Base-by-base conservation (phyloP, 2,797 vertebrate species). In the Distichodus sexfasciatus region DNA sequence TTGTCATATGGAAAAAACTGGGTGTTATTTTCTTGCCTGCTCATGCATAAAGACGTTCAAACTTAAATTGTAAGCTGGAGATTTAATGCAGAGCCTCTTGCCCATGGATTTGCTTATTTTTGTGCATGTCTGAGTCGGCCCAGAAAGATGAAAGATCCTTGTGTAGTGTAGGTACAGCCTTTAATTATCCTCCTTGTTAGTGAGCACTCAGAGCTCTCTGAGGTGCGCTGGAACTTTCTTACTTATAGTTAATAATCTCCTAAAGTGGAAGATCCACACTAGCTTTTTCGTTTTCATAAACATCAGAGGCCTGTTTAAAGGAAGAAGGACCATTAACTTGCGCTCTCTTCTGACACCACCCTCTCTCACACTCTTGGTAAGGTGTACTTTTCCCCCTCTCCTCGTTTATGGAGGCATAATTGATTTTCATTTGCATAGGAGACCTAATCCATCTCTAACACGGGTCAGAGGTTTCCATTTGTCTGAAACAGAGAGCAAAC, bases 351-450 rank as follows among this genome's bases (percentile, higher is more conserved):
- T 55, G 50, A 57, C 33, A n/a, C 15, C 35, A 29, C 66, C 26
- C 28, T 50, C 21, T 51, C 44, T 51, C 62, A 59, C 48, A 72
- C n/a, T n/a, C n/a, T n/a, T n/a, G n/a, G n/a, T 66, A 50, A 66
- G 53, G 59, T 48, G 53, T 50, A 19, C 26, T 59, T 59, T 15
- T 51, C 59, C 33, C n/a, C 53, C 23, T 59, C 62, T 72, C 44
- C 46, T 47, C 62, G 17, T 55, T 17, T 38, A 35, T 31, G 15
- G 31, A 64, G 31, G 26, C 43, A 71, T 65, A 65, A 71, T 71
- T 64, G 61, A 71, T 71, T 64, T 57, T 38, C 44, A 65, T 71
- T 71, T 64, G 61, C 69, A 71, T 71, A 65, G 48, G 68, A 50
- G 65, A 48, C 51, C 43, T 57, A 35, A 65, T 31, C 43, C 61